These are phyloP conservation scores for Crotalus helleri DNA, from an alignment of 2,113 vertebrate species.

Conservation along the genomic window DNA sequence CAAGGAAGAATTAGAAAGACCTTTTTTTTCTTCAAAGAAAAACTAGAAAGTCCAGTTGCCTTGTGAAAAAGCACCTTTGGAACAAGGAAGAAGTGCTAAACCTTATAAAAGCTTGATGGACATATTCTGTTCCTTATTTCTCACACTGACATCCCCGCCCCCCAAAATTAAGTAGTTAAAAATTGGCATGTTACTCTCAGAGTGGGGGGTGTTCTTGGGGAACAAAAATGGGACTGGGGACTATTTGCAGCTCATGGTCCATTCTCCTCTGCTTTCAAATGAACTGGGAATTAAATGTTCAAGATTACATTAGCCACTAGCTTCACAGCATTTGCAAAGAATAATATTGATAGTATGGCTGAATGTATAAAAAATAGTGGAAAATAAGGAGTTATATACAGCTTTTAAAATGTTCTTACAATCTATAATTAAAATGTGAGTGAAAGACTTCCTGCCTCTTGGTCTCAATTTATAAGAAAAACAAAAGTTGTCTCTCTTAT, in stretches of 20 bases:
- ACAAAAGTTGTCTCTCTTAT: slow-evolving; percentile 12
- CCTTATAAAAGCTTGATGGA: background rate
- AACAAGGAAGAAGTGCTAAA: background rate
- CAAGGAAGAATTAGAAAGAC: background rate
- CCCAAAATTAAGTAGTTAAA: background rate
- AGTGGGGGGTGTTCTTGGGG: background rate
- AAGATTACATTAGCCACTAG: slow-evolving; percentile 1
- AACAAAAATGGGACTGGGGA: background rate
- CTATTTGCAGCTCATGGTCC: background rate
- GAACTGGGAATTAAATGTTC: background rate
- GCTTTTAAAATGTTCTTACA: background rate
- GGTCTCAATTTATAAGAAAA: background rate
- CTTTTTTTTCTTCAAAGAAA: too few relatives aligned
- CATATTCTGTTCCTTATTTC: background rate
- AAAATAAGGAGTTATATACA: background rate
- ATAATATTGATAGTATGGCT: background rate
- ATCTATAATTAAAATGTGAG: background rate
- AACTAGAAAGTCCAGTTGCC: too few relatives aligned
- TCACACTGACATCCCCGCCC: background rate
- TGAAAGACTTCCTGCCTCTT: background rate
- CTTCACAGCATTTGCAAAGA: slow-evolving; percentile 8
- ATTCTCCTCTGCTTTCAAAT: background rate
- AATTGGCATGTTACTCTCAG: background rate
- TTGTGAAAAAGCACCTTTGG: too few relatives aligned
- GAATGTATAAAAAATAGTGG: background rate